Conservation (phyloP, 1,140 invertebrate species). For the Oscheius sp. region DNA sequence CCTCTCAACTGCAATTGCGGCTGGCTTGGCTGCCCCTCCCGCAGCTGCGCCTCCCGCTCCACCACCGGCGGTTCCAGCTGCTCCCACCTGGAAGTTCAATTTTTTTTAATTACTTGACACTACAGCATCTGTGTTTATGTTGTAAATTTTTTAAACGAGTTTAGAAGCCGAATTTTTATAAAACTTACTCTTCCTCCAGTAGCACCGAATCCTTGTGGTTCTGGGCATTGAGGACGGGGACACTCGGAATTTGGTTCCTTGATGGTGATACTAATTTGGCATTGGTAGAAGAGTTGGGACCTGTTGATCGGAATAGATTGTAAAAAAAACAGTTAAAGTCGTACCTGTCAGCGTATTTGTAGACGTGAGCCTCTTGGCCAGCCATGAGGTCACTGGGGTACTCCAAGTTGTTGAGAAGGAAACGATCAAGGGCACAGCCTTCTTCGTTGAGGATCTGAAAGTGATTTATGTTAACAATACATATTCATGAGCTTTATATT, state of each 20-base stretch:
- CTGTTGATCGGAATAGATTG: background rate
- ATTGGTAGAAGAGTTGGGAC: constrained; percentile 60
- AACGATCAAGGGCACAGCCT: constrained; percentile 48
- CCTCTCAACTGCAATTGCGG: constrained; percentile 16
- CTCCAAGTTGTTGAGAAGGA: constrained; percentile 59
- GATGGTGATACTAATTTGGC: constrained; percentile 60
- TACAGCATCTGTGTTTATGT: too few species aligned
- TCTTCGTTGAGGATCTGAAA: constrained; percentile 37
- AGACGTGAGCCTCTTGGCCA: constrained; percentile 61
- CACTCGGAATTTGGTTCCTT: constrained; percentile 56
- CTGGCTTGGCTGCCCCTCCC: background rate
- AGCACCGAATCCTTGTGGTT: constrained; percentile 57
- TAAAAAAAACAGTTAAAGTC: background rate
- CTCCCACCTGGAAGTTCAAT: constrained; percentile 31
- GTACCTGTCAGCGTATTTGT: constrained; percentile 58
- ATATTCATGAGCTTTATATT: background rate
- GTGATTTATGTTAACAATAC: constrained; percentile 50
- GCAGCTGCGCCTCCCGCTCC: background rate
- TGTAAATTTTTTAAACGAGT: too few species aligned
- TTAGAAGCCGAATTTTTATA: too few species aligned
- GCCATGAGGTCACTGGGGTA: constrained; percentile 58
- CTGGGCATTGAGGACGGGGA: constrained; percentile 56
- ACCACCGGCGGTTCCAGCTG: background rate
- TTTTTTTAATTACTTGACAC: too few species aligned
- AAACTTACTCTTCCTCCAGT: constrained; percentile 14